phyloP scores from a whole-genome alignment of 2,113 vertebrate genomes.

The Lepisosteus oculatus region DNA sequence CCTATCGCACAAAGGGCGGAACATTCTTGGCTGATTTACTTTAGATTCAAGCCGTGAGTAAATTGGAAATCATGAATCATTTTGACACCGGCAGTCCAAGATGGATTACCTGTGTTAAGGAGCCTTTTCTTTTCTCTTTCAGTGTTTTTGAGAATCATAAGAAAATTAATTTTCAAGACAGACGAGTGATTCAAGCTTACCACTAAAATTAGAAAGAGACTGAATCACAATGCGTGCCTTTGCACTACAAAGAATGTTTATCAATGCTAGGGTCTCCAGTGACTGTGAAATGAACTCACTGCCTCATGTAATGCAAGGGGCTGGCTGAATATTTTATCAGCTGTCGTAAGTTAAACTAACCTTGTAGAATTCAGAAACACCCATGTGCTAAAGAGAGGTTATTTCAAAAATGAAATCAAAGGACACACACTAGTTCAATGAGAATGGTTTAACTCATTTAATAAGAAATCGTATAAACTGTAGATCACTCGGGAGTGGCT shows the following conservation, averaged over 20 bases:
- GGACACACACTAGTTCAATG: not conserved
- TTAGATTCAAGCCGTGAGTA: conserved; percentile 65
- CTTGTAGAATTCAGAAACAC: conserved; percentile 32
- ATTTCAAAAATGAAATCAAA: not conserved
- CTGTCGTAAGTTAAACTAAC: conserved; percentile 53
- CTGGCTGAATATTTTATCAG: conserved; percentile 57
- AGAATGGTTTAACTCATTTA: not conserved
- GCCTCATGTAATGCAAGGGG: conserved; percentile 46
- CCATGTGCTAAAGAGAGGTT: not conserved
- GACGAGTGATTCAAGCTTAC: conserved; percentile 44
- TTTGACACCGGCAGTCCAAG: conserved; percentile 59
- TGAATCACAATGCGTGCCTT: conserved; percentile 17
- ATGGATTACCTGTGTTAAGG: conserved; percentile 72
- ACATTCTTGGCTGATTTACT: conserved; percentile 63
- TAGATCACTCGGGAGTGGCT: no score
- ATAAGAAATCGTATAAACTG: no score
- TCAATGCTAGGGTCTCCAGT: not conserved
- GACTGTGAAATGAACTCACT: conserved; percentile 29
- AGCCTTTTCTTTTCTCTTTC: conserved; percentile 56
- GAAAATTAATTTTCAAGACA: conserved; percentile 55
- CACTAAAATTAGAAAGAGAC: conserved; percentile 46
- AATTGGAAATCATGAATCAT: conserved; percentile 81
- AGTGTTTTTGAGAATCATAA: conserved; percentile 52
- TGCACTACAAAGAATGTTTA: conserved; percentile 42
- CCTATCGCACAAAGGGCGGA: conserved; percentile 50